A percentile compares a stretch with the other conserved stretches of the same genome.
Conservation (phyloP, 2,113 vertebrate species). For the Scortum barcoo region DNA sequence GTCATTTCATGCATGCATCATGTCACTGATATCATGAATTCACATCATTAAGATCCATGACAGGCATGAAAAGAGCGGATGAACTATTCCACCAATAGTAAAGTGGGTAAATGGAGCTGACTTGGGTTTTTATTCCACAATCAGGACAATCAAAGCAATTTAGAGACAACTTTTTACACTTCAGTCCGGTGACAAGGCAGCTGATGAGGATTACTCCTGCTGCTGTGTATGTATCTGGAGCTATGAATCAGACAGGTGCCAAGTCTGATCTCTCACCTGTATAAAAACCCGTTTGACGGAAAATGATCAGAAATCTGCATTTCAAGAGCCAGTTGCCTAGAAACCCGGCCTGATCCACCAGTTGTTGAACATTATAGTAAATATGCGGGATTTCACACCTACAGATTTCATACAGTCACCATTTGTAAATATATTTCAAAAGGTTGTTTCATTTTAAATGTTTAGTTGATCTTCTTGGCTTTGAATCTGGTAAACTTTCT, state of each 20-base stretch:
- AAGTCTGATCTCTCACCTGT: slow-evolving; percentile 27
- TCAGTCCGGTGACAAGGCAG: slow-evolving; percentile 21
- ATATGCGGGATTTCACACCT: not conserved
- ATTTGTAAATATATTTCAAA: not conserved
- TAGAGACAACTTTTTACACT: slow-evolving; percentile 15
- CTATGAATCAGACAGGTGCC: slow-evolving; percentile 25
- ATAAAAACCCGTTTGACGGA: slow-evolving; percentile 25
- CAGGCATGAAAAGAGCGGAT: slow-evolving; percentile 20
- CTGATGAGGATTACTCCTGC: slow-evolving; percentile 39
- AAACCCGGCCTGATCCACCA: slow-evolving; percentile 56
- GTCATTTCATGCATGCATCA: slow-evolving; percentile 6
- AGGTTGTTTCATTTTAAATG: not conserved
- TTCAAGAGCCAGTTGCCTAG: slow-evolving; percentile 72
- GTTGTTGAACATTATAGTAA: slow-evolving; percentile 33
- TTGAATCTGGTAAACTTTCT: not conserved
- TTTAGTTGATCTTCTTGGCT: not conserved
- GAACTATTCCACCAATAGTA: not conserved
- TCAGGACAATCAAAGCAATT: slow-evolving; percentile 42
- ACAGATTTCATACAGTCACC: no score
- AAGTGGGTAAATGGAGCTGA: slow-evolving; percentile 23
- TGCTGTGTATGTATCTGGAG: slow-evolving; percentile 15
- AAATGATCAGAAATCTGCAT: slow-evolving; percentile 56
- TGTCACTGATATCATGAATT: slow-evolving; percentile 20
- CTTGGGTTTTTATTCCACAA: slow-evolving; percentile 13
- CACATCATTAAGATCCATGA: slow-evolving; percentile 6